Evolutionary conservation across 2,113 vertebrate genomes (phyloP).

Genomic region (Ctenomys sociabilis): DNA sequence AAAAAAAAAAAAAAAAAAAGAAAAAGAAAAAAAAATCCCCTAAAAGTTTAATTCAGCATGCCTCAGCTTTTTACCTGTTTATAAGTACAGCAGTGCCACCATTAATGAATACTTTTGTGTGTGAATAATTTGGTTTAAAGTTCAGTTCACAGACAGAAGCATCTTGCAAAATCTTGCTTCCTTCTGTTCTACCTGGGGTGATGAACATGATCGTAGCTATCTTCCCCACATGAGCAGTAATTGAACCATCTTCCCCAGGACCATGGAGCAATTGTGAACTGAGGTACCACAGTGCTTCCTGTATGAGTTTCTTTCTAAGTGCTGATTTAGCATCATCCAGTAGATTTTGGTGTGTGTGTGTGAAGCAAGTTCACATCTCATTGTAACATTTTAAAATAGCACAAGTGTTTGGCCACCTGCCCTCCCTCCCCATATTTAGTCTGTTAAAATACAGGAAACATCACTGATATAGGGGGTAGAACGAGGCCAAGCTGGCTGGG

Average conservation of each 20-base stretch:
- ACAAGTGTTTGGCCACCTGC: slow-evolving; percentile 61
- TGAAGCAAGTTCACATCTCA: slow-evolving; percentile 71
- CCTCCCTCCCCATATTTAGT: slow-evolving; percentile 21
- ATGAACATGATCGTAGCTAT: neutral
- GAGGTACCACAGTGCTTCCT: neutral
- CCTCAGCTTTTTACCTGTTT: neutral
- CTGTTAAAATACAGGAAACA: slow-evolving; percentile 72
- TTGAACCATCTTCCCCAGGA: neutral
- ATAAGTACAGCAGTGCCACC: neutral
- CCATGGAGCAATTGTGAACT: neutral
- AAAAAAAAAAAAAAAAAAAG: too few relatives aligned
- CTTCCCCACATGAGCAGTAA: neutral
- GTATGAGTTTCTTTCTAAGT: slow-evolving; percentile 3
- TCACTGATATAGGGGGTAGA: neutral
- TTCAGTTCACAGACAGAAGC: neutral
- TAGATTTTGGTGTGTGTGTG: neutral
- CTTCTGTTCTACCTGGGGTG: neutral
- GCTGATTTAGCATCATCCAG: neutral
- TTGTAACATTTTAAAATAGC: slow-evolving; percentile 68
- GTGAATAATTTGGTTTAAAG: neutral
- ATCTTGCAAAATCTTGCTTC: neutral
- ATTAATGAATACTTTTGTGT: neutral
- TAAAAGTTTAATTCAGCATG: neutral
- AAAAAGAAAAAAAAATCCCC: too few relatives aligned
- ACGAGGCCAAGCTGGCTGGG: neutral